Conservation (phyloP, 2,113 vertebrate species). For the Zootoca vivipara region DNA sequence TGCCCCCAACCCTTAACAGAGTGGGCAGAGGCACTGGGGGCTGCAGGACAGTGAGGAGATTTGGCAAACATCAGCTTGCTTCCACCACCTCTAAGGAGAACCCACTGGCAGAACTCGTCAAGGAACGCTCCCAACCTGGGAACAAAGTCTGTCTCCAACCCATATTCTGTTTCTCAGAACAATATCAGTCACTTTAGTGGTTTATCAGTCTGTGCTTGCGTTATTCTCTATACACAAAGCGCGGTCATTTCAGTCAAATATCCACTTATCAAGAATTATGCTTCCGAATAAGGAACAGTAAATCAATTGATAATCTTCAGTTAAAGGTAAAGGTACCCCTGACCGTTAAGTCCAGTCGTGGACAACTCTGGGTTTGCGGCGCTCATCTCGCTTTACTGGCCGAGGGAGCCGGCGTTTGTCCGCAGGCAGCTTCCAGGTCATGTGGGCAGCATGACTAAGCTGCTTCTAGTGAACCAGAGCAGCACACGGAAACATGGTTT, state of each 20-base stretch:
- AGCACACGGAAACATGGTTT: no score
- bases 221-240: background rate
- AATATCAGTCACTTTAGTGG: background rate
- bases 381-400: no score
- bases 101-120: no score
- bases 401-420: no score
- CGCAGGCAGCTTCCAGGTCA: no score
- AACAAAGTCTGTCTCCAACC: background rate
- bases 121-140: no score
- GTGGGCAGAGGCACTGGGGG: background rate
- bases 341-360: no score
- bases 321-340: no score
- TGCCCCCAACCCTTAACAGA: background rate
- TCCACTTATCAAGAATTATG: background rate
- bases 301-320: constrained; percentile 5
- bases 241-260: background rate
- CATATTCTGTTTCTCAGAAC: background rate
- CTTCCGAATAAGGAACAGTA: background rate
- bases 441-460: no score
- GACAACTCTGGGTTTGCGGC: no score
- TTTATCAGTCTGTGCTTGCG: background rate
- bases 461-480: no score
- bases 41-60: background rate
- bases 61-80: background rate
- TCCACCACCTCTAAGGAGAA: background rate